Percentiles rank a stretch among this genome's conserved stretches.
These are phyloP conservation scores for Antigone vipio DNA, from an alignment of 2,113 vertebrate species.

Conservation along the genomic window DNA sequence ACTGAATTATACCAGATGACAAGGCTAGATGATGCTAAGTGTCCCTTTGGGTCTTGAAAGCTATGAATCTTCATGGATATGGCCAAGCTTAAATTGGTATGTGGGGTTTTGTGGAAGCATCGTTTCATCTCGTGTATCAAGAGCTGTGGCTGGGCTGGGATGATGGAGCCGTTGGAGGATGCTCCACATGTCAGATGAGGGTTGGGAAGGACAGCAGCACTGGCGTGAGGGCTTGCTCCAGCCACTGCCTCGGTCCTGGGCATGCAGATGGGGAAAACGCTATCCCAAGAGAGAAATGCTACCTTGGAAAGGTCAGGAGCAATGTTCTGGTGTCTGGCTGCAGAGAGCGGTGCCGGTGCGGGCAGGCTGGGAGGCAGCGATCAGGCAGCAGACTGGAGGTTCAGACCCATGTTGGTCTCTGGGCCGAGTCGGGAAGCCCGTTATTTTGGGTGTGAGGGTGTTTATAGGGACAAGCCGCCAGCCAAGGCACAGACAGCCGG, in stretches of 20 bases:
- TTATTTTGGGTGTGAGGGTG: background rate
- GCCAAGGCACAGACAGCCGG: background rate
- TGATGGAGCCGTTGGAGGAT: background rate
- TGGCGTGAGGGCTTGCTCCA: background rate
- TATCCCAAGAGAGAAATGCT: background rate
- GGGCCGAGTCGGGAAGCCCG: background rate
- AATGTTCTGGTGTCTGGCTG: background rate
- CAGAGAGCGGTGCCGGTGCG: background rate
- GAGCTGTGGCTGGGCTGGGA: background rate
- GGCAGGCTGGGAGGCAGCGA: background rate
- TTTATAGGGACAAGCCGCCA: background rate
- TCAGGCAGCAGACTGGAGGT: background rate
- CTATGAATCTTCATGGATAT: background rate
- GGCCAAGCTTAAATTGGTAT: background rate
- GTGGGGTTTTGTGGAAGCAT: background rate
- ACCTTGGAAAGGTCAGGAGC: background rate
- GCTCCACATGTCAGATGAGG: background rate
- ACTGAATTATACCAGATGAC: background rate
- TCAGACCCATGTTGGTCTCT: fast-evolving
- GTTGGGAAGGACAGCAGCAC: background rate
- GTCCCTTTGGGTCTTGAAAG: slow-evolving; percentile 6
- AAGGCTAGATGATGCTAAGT: slow-evolving; percentile 20
- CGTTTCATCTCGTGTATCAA: background rate
- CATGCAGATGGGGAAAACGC: background rate
- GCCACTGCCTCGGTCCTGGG: background rate